phyloP scores from a whole-genome alignment of 2,888 invertebrate genomes.

The Monoplex corrugatus region DNA sequence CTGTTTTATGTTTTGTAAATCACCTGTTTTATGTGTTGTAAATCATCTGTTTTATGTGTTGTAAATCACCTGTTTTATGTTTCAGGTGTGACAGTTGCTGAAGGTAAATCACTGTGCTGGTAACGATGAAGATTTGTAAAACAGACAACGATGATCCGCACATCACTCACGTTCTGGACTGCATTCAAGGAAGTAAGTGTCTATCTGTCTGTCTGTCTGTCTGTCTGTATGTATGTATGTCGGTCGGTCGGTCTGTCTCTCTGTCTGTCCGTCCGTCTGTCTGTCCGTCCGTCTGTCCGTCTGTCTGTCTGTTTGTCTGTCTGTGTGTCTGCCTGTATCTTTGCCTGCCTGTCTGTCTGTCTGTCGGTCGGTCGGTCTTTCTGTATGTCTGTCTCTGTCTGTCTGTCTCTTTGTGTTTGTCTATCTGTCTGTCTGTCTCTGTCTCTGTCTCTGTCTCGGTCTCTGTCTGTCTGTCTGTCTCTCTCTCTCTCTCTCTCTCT shows the following conservation, averaged over 20 bases:
- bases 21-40: no score
- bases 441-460: not conserved
- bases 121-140: not conserved
- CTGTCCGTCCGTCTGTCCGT: no score
- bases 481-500: not conserved
- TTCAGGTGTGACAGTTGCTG: no score
- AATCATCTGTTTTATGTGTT: no score
- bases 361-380: no score
- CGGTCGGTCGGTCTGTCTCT: no score
- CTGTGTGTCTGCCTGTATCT: not conserved
- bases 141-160: not conserved
- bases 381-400: not conserved
- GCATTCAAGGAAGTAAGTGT: not conserved
- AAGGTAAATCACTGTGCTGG: no score
- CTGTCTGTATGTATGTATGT: no score
- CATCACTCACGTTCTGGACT: not conserved
- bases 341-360: not conserved
- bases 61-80: no score
- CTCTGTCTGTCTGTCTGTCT: not conserved
- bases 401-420: not conserved
- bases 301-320: not conserved
- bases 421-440: not conserved
- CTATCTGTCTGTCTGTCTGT: no score
- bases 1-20: no score
- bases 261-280: no score